These are phyloP conservation scores for Caracal caracal DNA, from an alignment of 2,113 vertebrate genomes.

Conservation along the genomic window DNA sequence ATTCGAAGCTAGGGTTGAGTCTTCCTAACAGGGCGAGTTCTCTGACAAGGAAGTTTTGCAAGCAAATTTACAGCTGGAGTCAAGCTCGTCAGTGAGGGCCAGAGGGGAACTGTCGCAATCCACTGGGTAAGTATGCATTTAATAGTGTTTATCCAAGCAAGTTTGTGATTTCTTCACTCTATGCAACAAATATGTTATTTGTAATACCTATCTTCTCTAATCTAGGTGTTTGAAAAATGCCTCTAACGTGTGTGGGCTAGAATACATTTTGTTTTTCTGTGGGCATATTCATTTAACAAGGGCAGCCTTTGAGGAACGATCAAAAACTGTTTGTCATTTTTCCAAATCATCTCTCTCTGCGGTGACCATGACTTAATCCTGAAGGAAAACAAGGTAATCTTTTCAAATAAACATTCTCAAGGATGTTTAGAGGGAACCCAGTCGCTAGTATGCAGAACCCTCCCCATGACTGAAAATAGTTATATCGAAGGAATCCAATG, in stretches of 20 bases:
- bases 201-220: constrained; percentile 64
- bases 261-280: constrained; percentile 48
- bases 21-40: constrained; percentile 77
- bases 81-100: constrained; percentile 71
- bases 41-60: constrained; percentile 85
- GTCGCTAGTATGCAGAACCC: constrained; percentile 18
- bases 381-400: constrained; percentile 76
- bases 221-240: constrained; percentile 65
- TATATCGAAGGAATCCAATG: background rate
- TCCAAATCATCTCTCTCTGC: constrained; percentile 51
- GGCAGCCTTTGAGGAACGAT: background rate
- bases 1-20: constrained; percentile 69
- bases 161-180: constrained; percentile 68
- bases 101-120: constrained; percentile 68
- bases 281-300: constrained; percentile 38
- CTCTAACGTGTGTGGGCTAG: constrained; percentile 51
- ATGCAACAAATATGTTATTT: constrained; percentile 68
- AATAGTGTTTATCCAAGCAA: constrained; percentile 76
- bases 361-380: constrained; percentile 57
- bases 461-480: constrained; percentile 11
- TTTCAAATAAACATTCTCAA: constrained; percentile 77
- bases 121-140: constrained; percentile 58
- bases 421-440: constrained; percentile 69
- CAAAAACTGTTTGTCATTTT: constrained; percentile 56
- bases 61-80: constrained; percentile 80